Conservation (phyloP, 2,888 invertebrate species). For the Mantis religiosa region DNA sequence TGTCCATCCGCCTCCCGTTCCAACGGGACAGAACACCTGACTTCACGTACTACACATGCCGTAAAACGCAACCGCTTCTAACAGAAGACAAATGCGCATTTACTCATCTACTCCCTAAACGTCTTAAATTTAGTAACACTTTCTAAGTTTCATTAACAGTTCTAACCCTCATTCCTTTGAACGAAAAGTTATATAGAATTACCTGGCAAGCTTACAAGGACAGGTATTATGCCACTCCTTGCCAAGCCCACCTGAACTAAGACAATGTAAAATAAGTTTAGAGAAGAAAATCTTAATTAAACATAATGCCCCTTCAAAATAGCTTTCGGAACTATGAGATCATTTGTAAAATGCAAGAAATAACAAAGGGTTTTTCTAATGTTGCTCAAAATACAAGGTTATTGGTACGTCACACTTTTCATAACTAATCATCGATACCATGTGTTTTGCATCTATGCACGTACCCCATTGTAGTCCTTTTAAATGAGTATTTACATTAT, state of each 20-base stretch:
- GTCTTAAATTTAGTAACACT: neutral
- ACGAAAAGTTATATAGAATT: neutral
- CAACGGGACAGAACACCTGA: neutral
- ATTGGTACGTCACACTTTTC: neutral
- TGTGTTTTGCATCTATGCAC: neutral
- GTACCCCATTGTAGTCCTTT: neutral
- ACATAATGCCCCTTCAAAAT: neutral
- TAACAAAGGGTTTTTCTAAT: neutral
- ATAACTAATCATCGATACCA: neutral
- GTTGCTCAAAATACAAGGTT: neutral
- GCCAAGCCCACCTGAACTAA: neutral
- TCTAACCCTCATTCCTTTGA: neutral
- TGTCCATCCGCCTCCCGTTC: neutral
- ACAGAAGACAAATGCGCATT: neutral
- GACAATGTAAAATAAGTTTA: neutral
- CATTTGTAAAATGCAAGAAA: neutral
- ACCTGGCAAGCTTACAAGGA: neutral
- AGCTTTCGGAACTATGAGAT: neutral
- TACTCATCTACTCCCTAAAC: neutral
- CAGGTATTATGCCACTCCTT: neutral
- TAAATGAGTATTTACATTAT: neutral
- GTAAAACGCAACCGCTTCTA: neutral
- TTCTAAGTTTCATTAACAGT: neutral
- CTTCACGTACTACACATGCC: neutral
- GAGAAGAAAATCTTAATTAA: too few relatives aligned